Base-by-base conservation (phyloP, 2,113 vertebrate species). In the Malurus melanocephalus region DNA sequence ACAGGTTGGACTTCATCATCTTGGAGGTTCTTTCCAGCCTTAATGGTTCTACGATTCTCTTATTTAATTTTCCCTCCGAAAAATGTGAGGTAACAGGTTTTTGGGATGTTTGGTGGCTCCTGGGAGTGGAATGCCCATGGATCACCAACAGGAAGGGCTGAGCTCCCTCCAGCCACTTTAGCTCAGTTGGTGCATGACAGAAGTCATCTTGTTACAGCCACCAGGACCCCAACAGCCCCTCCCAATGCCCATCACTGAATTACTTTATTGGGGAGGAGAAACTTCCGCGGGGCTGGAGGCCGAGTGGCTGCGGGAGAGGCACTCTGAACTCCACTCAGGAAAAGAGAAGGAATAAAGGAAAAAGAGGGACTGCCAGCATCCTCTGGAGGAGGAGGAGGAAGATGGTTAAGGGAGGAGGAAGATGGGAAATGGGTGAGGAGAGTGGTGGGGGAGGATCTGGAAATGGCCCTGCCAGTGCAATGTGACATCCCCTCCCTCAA, bases 231-330 rank as follows among this genome's bases (percentile, higher is more conserved):
- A 85, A 73, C 60, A 51, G 75, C 45, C 69, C 94, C 89, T 89
- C 94, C 91, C 92, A 87, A 65, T 22, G 52, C 88, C 94, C 95
- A 66, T 62, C 87, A 28, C 83, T 73, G 92, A 92, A 97, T 96
- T 88, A 86, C 93, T 97, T 97, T 96, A 97, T 65, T 93, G 96
- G 88, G 95, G 95, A 86, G 27, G 72, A 89, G 93, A 77, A 95
- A 72, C 82, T 68, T 64, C 61, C 10, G 2, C 8, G 82, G 82
- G 62, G 55, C 57, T 13, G 69, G 65, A 33, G 78, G 83, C 43
- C 42, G 16, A 26, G 48, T 52, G 55, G 66, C 26, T 17, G 65
- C 5, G 18, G 33, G 26, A 81, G 42, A 60, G 42, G 18, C 2
- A 24, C 30, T 46, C 68, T 19, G 4, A 65, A 24, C 49, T 10